Percentiles rank a stretch among this genome's conserved stretches.
Evolutionary conservation across 2,888 invertebrate genomes (phyloP).

Genomic region (Cryptocephalus moraei): DNA sequence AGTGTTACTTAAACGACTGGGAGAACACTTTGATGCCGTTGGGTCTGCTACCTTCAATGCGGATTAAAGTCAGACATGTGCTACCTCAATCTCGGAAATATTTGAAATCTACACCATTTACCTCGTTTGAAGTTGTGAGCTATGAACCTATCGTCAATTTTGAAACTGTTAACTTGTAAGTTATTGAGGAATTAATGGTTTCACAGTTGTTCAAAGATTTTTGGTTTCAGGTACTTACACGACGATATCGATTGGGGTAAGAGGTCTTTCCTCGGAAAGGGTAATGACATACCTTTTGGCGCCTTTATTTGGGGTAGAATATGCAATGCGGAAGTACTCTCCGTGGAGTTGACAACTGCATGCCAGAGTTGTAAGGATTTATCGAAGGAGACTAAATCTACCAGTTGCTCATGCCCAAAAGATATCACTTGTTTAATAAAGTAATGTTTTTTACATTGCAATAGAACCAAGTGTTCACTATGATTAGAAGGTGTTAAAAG

Average conservation of each 20-base stretch:
- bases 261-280: constrained; percentile 6
- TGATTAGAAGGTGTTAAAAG: too few relatives aligned
- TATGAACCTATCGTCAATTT: constrained; percentile 15
- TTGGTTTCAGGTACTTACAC: constrained; percentile 7
- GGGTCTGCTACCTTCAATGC: constrained; percentile 16
- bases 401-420: too few relatives aligned
- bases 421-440: too few relatives aligned
- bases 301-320: constrained; percentile 10
- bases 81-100: constrained; percentile 16
- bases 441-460: too few relatives aligned
- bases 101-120: constrained; percentile 14
- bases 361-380: constrained; percentile 4
- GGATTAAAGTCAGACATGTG: constrained; percentile 14
- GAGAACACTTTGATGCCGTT: constrained; percentile 16
- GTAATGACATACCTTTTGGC: constrained; percentile 8
- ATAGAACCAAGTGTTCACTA: too few relatives aligned
- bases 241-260: constrained; percentile 8
- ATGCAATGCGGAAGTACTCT: constrained; percentile 6
- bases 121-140: constrained; percentile 15
- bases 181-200: neutral
- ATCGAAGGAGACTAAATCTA: neutral
- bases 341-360: constrained; percentile 3
- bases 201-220: neutral
- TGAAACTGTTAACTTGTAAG: constrained; percentile 19
- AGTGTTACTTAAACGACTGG: constrained; percentile 17